phyloP scores from a whole-genome alignment of 2,113 vertebrate species.

The Charina bottae region DNA sequence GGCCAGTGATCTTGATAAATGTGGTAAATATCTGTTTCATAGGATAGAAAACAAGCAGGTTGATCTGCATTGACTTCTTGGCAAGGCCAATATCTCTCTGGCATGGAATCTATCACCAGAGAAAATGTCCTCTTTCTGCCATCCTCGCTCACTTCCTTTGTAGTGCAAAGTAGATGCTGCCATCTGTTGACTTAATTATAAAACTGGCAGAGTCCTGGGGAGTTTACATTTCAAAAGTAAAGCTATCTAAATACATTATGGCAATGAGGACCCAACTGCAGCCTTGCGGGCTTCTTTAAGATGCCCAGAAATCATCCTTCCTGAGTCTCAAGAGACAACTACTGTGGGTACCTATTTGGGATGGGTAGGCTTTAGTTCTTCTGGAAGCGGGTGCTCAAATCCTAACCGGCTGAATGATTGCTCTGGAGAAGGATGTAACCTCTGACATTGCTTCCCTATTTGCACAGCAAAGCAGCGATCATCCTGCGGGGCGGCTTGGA shows the following conservation, averaged over 20 bases:
- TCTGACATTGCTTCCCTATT: not conserved
- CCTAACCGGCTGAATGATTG: no score
- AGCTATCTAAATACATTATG: not conserved
- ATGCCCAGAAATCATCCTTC: not conserved
- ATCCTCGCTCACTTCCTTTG: not conserved
- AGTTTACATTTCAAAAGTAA: not conserved
- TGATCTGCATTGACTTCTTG: not conserved
- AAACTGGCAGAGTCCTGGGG: no score
- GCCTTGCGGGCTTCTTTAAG: not conserved
- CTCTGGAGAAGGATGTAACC: not conserved
- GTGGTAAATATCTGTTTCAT: not conserved
- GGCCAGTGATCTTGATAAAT: not conserved
- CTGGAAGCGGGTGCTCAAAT: not conserved
- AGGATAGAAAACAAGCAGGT: not conserved
- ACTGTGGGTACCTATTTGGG: no score
- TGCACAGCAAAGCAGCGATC: no score
- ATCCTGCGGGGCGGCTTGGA: not conserved
- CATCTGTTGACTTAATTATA: not conserved
- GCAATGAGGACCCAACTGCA: not conserved
- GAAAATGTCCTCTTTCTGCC: rapidly evolving
- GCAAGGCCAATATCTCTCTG: rapidly evolving
- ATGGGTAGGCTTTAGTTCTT: not conserved
- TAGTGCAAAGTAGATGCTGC: not conserved
- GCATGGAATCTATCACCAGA: not conserved
- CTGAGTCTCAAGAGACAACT: not conserved